Evolutionary conservation across 2,797 vertebrate genomes (phyloP).

Genomic region (Lithobates pipiens): DNA sequence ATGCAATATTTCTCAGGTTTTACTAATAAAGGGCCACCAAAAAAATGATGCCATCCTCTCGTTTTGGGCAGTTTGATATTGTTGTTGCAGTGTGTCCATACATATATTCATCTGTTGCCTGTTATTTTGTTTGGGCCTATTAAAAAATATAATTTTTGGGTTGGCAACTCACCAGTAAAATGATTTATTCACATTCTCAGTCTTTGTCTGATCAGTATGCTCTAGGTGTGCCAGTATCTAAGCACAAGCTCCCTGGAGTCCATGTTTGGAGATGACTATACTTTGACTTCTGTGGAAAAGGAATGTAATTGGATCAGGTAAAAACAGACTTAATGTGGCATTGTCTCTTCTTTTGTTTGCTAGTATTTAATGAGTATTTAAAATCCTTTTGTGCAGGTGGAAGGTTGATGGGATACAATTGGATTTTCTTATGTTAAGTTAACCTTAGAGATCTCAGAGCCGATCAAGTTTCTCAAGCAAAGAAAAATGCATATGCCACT

Average conservation of each 20-base stretch:
- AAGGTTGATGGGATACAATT: conserved; percentile 50
- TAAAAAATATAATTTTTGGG: not conserved
- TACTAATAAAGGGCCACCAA: too few species aligned
- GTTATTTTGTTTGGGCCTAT: too few species aligned
- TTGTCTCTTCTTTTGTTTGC: conserved; percentile 54
- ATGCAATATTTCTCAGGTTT: too few species aligned
- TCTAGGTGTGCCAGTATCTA: conserved; percentile 37
- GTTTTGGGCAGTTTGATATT: too few species aligned
- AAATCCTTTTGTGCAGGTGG: conserved; percentile 42
- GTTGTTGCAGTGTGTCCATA: too few species aligned
- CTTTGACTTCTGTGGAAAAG: conserved; percentile 53
- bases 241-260: conserved; percentile 22
- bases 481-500: not conserved
- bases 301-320: conserved; percentile 55
- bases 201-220: conserved; percentile 53
- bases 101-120: too few species aligned
- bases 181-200: conserved; percentile 47
- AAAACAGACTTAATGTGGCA: conserved; percentile 41
- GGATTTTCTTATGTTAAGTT: conserved; percentile 50
- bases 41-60: too few species aligned
- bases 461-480: conserved; percentile 15
- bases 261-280: conserved; percentile 55
- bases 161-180: not conserved
- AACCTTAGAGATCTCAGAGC: conserved; percentile 28
- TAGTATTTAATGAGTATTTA: conserved; percentile 59